A percentile compares a stretch with the other conserved stretches of the same genome.
Conservation (phyloP, 2,113 vertebrate genomes). For the Oceanites oceanicus region DNA sequence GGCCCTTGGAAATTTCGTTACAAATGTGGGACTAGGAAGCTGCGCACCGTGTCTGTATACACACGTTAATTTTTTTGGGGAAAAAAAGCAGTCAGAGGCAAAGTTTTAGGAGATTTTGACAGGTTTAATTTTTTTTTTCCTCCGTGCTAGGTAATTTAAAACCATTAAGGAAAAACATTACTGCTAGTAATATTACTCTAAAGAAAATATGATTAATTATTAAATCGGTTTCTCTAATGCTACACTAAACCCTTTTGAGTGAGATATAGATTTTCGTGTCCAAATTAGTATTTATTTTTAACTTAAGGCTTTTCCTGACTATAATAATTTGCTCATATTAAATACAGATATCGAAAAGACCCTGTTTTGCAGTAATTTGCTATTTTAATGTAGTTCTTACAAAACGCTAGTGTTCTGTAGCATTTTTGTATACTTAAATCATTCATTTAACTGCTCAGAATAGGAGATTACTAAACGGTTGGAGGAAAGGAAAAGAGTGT, state of each 20-base stretch:
- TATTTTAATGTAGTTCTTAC: neutral
- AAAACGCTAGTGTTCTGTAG: neutral
- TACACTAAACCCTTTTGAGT: neutral
- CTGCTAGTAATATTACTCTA: constrained; percentile 23
- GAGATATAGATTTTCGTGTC: neutral
- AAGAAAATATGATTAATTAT: constrained; percentile 59
- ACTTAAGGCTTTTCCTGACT: neutral
- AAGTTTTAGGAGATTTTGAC: neutral
- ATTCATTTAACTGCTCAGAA: neutral
- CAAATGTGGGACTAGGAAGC: neutral
- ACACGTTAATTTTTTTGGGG: neutral
- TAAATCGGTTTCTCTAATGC: constrained; percentile 25
- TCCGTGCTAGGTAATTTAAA: neutral
- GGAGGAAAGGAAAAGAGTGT: neutral
- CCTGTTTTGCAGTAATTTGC: neutral
- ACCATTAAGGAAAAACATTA: constrained; percentile 34
- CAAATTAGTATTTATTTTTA: constrained; percentile 4
- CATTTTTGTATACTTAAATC: neutral
- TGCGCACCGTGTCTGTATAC: rapidly evolving
- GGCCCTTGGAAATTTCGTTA: neutral
- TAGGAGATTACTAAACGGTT: neutral
- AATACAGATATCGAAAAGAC: neutral
- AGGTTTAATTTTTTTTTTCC: neutral
- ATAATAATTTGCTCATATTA: neutral
- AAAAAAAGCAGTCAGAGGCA: neutral